Base-by-base conservation (phyloP, 2,113 vertebrate genomes). In the Albula glossodonta region DNA sequence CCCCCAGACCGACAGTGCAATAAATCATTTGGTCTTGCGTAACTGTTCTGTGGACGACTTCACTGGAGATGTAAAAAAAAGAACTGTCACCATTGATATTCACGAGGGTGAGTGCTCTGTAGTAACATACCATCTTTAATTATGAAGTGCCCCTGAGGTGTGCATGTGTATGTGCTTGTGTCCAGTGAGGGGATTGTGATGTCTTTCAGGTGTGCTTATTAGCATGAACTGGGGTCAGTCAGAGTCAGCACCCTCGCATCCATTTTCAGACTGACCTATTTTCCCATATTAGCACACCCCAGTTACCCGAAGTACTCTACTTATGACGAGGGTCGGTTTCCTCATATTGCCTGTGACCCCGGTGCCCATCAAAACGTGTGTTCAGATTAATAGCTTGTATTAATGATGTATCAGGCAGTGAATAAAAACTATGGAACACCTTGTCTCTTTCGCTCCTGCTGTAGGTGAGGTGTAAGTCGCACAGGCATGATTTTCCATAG, bases 91-190 rank as follows among this genome's bases (percentile, higher is more conserved):
- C 48, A 81, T 91, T 88, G 88, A 83, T 87, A 86, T 91, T 79
- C 82, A 87, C 81, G 89, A 84, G 12, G 89, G n/a, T 87, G 89
- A 70, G 77, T 88, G 80, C 6, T 80, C n/a, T 51, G 81, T 84
- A 51, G 11, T 86, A 79, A 83, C 81, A 84, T 51, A 89, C 56
- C 83, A 53, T 48, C 81, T 87, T 93, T 89, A 80, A 88, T 92
- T 87, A 87, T 84, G 90, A 91, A 5, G 85, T 88, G 1, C 84
- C 84, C 87, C 50, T 85, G 90, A 90, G 80, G 83, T 51, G 81
- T 60, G 49, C 52, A 60, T 41, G 31, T 41, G 31, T 41, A 41
- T 41, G 31, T 41, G 31, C 31, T 41, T 41, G 15, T 66, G 60
- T 66, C 60, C 57, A 10, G 50, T 17, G 70, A 10, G 50, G 9